Evolutionary conservation across 2,113 vertebrate genomes (phyloP).

Genomic region (Climacteris rufus): DNA sequence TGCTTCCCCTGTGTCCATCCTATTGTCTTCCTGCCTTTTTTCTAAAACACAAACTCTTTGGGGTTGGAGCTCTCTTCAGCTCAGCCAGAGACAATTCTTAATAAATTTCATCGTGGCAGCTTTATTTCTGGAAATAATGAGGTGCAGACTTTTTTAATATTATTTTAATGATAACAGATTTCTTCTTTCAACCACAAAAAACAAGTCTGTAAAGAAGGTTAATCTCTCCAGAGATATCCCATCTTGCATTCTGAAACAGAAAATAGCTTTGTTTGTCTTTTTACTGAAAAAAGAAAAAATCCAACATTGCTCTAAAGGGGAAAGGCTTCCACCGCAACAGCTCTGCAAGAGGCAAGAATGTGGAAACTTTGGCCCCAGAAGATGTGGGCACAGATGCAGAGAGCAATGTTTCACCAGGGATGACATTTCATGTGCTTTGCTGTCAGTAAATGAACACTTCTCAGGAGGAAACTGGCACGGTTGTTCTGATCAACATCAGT

Average conservation of each 20-base stretch:
- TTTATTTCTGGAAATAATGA: slow-evolving; percentile 26
- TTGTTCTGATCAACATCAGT: background rate
- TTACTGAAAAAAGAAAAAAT: background rate
- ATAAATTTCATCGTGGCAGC: background rate
- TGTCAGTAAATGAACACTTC: background rate
- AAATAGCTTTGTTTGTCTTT: slow-evolving; percentile 1
- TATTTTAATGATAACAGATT: slow-evolving; percentile 24
- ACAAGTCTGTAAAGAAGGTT: background rate
- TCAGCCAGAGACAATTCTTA: background rate
- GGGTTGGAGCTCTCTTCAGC: background rate
- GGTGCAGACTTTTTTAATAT: background rate
- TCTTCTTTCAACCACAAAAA: slow-evolving; percentile 16
- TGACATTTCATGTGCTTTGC: background rate
- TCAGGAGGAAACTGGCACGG: background rate
- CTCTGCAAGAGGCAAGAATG: slow-evolving; percentile 24
- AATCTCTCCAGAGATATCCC: slow-evolving; percentile 20
- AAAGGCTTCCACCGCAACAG: slow-evolving; percentile 6
- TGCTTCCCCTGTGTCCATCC: background rate
- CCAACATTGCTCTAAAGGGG: background rate
- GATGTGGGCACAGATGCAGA: slow-evolving; percentile 8
- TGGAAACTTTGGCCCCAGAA: slow-evolving; percentile 24
- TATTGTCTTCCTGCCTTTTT: slow-evolving; percentile 15
- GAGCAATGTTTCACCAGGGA: background rate
- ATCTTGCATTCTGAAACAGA: background rate
- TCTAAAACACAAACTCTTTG: background rate